Conservation (phyloP, 2,888 invertebrate species). For the Drosophila testacea region DNA sequence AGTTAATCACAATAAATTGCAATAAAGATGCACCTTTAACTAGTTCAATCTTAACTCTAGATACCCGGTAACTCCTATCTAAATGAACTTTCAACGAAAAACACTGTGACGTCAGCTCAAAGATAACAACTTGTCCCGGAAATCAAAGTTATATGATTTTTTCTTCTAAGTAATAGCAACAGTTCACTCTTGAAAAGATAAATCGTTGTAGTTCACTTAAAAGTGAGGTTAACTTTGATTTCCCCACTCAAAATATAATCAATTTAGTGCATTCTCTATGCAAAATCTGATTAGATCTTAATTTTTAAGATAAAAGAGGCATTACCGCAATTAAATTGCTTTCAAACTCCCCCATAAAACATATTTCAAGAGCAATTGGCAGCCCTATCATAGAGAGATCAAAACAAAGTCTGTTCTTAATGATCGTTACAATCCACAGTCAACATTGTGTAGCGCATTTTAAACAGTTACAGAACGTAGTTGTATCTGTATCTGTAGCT, state of each 20-base stretch:
- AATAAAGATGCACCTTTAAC: slow-evolving; percentile 20
- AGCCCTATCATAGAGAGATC: slow-evolving; percentile 38
- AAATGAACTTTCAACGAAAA: not conserved
- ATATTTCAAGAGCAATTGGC: slow-evolving; percentile 29
- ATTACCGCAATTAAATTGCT: not conserved
- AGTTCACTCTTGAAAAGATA: not conserved
- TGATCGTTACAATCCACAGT: slow-evolving; percentile 19
- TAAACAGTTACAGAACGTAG: slow-evolving; percentile 21
- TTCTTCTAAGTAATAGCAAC: not conserved
- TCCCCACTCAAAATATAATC: not conserved
- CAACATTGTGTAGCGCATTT: slow-evolving; percentile 34
- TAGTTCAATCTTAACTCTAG: slow-evolving; percentile 13
- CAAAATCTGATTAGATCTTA: not conserved
- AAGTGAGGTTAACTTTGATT: not conserved
- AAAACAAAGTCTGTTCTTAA: slow-evolving; percentile 18
- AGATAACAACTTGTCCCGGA: slow-evolving; percentile 3
- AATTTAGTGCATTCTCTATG: not conserved
- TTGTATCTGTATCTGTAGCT: slow-evolving; percentile 3
- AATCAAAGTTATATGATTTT: not conserved
- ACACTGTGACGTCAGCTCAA: slow-evolving; percentile 3
- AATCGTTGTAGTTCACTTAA: not conserved
- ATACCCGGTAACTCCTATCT: not conserved
- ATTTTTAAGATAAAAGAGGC: not conserved
- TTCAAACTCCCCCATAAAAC: slow-evolving; percentile 14
- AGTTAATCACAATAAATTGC: slow-evolving; percentile 36